These are phyloP conservation scores for Sardina pilchardus DNA, from an alignment of 2,113 vertebrate genomes.

Conservation along the genomic window DNA sequence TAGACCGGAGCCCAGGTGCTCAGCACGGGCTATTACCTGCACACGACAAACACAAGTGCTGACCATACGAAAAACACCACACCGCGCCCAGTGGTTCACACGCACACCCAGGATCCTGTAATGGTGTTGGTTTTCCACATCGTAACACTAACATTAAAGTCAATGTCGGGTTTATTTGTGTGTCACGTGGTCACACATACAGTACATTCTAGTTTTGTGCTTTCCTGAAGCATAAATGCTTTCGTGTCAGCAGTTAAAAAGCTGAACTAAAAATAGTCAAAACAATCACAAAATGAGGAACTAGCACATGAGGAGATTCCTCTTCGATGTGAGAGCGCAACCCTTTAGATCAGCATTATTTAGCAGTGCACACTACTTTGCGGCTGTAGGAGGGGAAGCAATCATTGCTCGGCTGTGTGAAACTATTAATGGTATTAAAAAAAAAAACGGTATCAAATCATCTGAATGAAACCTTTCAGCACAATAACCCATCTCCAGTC, in stretches of 20 bases:
- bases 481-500: not conserved
- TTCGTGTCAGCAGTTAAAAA: not conserved
- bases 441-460: not conserved
- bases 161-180: not conserved
- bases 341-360: not conserved
- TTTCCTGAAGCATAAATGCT: not conserved
- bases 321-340: not conserved
- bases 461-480: not conserved
- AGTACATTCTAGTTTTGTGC: not conserved
- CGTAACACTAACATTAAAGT: not conserved
- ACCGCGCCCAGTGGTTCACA: too few species aligned
- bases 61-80: not conserved
- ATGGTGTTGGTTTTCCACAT: not conserved
- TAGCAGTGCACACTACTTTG: not conserved
- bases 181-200: not conserved
- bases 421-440: not conserved
- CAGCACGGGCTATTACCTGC: slow-evolving; percentile 87
- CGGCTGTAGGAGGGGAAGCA: not conserved
- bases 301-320: not conserved
- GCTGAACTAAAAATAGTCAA: not conserved
- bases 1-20: slow-evolving; percentile 91
- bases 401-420: not conserved
- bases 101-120: not conserved
- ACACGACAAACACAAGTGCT: not conserved
- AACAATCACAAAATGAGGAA: not conserved